A percentile compares a stretch with the other conserved stretches of the same genome.
Evolutionary conservation across 1,140 invertebrate genomes (phyloP).

Genomic region (Drosophila ogumai): DNA sequence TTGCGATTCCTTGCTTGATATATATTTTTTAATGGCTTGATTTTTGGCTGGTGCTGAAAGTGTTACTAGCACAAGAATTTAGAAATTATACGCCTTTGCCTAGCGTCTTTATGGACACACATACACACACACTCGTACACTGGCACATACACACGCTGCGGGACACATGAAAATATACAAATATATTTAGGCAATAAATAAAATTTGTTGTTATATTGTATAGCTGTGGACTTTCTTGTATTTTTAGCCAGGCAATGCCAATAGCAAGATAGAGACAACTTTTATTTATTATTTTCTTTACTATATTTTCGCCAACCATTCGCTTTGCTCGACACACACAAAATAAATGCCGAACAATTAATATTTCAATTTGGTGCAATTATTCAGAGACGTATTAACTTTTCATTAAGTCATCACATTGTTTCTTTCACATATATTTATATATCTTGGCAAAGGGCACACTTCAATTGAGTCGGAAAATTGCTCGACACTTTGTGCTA

Average conservation of each 20-base stretch:
- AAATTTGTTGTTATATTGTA: conserved; percentile 77
- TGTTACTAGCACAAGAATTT: conserved; percentile 72
- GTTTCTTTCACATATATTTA: not conserved
- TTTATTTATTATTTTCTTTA: conserved; percentile 54
- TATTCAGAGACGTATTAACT: conserved; percentile 76
- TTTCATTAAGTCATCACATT: conserved; percentile 53
- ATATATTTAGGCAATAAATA: conserved; percentile 78
- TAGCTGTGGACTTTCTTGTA: conserved; percentile 68
- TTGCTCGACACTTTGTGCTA: conserved; percentile 69
- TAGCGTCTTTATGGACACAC: conserved; percentile 53
- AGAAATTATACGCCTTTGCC: conserved; percentile 65
- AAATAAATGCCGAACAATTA: conserved; percentile 75
- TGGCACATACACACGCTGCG: conserved; percentile 28
- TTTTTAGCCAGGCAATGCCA: conserved; percentile 77
- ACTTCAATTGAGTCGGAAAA: conserved; percentile 66
- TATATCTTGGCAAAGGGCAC: conserved; percentile 62
- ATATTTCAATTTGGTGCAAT: conserved; percentile 75
- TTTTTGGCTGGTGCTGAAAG: conserved; percentile 63
- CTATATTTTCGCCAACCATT: conserved; percentile 29
- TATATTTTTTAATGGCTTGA: conserved; percentile 72
- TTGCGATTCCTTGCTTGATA: conserved; percentile 40
- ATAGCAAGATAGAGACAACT: conserved; percentile 72
- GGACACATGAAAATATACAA: conserved; percentile 41
- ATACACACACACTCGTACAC: conserved; percentile 18
- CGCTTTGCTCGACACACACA: conserved; percentile 24